phyloP scores from a whole-genome alignment of 2,113 vertebrate species.

The Solea solea region DNA sequence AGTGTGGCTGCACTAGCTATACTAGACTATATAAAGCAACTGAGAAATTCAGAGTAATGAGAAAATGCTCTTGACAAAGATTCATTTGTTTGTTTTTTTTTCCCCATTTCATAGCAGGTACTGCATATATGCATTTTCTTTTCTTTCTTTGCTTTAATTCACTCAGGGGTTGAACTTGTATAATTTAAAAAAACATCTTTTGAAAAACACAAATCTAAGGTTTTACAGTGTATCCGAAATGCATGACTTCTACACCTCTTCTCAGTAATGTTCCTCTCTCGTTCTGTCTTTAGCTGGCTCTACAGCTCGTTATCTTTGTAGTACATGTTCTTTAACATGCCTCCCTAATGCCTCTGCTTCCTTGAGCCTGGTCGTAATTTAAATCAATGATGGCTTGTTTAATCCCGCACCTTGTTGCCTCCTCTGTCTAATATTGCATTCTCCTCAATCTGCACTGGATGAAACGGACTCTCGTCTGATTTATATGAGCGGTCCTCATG shows the following conservation, averaged over 20 bases:
- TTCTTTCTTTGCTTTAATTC: slow-evolving; percentile 57
- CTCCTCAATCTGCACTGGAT: slow-evolving; percentile 29
- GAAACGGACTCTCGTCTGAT: slow-evolving; percentile 24
- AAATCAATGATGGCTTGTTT: slow-evolving; percentile 25
- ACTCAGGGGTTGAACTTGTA: slow-evolving; percentile 83
- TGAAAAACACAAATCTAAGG: slow-evolving; percentile 3
- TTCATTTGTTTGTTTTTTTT: not conserved
- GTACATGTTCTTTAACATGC: not conserved
- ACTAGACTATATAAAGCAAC: not conserved
- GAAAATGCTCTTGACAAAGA: not conserved
- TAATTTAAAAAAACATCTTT: slow-evolving; percentile 35
- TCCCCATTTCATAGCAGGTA: not conserved
- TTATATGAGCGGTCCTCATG: not conserved
- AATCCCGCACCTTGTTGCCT: not conserved
- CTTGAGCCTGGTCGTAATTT: slow-evolving; percentile 23
- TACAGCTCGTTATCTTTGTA: slow-evolving; percentile 2
- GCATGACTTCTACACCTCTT: slow-evolving; percentile 39
- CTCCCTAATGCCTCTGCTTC: slow-evolving; percentile 12
- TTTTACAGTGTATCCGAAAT: slow-evolving; percentile 23
- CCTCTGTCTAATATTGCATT: slow-evolving; percentile 10
- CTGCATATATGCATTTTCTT: slow-evolving; percentile 9
- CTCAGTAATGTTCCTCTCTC: slow-evolving; percentile 14
- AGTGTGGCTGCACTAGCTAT: not conserved
- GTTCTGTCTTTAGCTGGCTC: slow-evolving; percentile 6
- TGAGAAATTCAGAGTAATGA: not conserved